phyloP scores from a whole-genome alignment of 2,113 vertebrate genomes.

The Myotis brandtii region DNA sequence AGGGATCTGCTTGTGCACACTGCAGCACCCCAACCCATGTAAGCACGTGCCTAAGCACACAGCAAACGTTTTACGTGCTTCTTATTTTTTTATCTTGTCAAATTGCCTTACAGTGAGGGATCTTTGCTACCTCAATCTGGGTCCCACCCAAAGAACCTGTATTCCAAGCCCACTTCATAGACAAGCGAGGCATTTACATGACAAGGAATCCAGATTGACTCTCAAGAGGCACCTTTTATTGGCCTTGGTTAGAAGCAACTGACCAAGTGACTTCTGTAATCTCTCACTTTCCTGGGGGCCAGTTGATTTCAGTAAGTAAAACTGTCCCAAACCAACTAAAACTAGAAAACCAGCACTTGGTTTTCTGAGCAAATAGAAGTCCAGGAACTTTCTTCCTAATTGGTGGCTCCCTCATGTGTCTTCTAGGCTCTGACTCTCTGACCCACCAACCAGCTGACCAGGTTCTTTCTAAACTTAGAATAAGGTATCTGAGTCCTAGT shows the following conservation, averaged over 20 bases:
- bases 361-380: not conserved
- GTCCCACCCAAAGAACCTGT: not conserved
- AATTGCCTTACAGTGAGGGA: not conserved
- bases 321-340: not conserved
- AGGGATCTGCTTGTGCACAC: accelerated
- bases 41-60: not conserved
- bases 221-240: not conserved
- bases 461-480: not conserved
- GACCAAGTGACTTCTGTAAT: not conserved
- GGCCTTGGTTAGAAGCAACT: not conserved
- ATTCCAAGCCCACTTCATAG: not conserved
- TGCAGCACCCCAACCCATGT: not conserved
- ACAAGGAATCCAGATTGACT: not conserved
- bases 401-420: not conserved
- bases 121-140: not conserved
- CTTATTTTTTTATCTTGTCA: not conserved
- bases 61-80: not conserved
- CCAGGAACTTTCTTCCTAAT: not conserved
- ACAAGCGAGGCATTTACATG: not conserved
- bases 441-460: not conserved
- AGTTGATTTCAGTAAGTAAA: not conserved
- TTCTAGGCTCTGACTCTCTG: not conserved
- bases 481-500: not conserved
- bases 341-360: not conserved
- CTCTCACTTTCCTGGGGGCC: not conserved